These are phyloP conservation scores for Melinaea marsaeus DNA, from an alignment of 2,888 invertebrate species.

Conservation along the genomic window DNA sequence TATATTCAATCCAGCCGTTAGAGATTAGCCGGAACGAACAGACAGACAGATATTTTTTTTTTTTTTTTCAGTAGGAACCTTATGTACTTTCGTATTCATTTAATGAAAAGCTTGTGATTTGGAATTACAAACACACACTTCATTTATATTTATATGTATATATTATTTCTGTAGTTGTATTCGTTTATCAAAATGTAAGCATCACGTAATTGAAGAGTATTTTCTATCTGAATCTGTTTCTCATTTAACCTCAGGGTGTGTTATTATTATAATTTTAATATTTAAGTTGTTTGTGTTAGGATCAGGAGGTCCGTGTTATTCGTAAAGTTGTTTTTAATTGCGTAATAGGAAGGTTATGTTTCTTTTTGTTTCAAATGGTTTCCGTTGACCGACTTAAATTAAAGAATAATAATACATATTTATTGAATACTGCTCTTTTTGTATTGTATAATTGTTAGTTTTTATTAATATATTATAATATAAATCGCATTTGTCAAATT, in stretches of 20 bases:
- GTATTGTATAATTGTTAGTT: background rate
- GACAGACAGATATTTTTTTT: background rate
- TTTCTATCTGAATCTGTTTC: conserved; percentile 12
- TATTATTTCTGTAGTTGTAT: too few relatives aligned
- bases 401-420: background rate
- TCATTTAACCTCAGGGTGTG: background rate
- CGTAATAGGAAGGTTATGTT: conserved; percentile 44
- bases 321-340: conserved; percentile 64
- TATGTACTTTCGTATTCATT: too few relatives aligned
- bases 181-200: too few relatives aligned
- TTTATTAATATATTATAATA: background rate
- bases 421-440: background rate
- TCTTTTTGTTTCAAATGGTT: too few relatives aligned
- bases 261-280: conserved; percentile 40
- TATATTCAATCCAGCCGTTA: too few relatives aligned
- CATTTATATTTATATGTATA: too few relatives aligned
- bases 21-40: background rate
- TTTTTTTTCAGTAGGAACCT: background rate
- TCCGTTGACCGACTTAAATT: too few relatives aligned
- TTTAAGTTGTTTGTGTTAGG: conserved; percentile 60
- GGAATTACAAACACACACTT: too few relatives aligned
- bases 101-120: too few relatives aligned
- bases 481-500: conserved; percentile 9
- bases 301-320: conserved; percentile 54
- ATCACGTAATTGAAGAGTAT: too few relatives aligned